A percentile compares a stretch with the other conserved stretches of the same genome.
Evolutionary conservation across 2,888 invertebrate genomes (phyloP).

Genomic region (Cactoblastis cactorum): DNA sequence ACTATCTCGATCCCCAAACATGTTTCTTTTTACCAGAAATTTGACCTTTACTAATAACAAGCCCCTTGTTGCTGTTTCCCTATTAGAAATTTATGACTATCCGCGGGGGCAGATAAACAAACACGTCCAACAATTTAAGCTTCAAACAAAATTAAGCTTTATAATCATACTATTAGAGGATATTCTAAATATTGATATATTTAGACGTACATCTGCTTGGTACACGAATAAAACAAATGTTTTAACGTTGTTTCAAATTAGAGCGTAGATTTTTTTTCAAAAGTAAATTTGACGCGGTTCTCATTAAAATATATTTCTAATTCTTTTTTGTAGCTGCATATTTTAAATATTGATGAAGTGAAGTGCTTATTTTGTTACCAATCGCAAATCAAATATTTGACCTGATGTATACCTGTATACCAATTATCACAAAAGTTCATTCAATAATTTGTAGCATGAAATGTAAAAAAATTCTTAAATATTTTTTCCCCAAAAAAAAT

Average conservation of each 20-base stretch:
- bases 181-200: neutral
- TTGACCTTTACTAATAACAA: constrained; percentile 2
- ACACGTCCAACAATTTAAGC: neutral
- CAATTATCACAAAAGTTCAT: too few relatives aligned
- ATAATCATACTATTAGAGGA: neutral
- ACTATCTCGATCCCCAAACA: neutral
- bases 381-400: too few relatives aligned
- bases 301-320: too few relatives aligned
- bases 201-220: neutral
- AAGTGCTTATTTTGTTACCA: too few relatives aligned
- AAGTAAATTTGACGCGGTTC: too few relatives aligned
- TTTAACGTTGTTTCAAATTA: neutral
- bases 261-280: too few relatives aligned
- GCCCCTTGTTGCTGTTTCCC: neutral
- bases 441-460: too few relatives aligned
- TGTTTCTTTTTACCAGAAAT: neutral
- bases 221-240: neutral
- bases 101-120: constrained; percentile 2
- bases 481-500: too few relatives aligned
- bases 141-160: neutral
- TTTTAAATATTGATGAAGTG: too few relatives aligned
- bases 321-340: too few relatives aligned
- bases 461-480: too few relatives aligned
- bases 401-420: too few relatives aligned
- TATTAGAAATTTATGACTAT: constrained; percentile 8